Evolutionary conservation across 2,113 vertebrate genomes (phyloP), one percentile per base, ranked within the genome.

Genomic region (Puntigrus tetrazona): DNA sequence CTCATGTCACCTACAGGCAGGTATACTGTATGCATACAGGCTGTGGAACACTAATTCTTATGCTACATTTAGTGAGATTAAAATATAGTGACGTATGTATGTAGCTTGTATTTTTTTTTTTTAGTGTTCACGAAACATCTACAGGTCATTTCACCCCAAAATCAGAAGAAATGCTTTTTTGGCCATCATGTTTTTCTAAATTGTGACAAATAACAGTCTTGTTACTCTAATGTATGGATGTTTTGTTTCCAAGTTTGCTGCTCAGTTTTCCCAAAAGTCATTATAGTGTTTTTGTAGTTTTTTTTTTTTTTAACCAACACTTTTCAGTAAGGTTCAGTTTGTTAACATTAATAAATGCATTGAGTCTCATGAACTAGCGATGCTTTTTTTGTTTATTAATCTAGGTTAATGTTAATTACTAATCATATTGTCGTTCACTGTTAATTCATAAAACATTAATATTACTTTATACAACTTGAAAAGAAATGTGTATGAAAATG

Each of bases 51-150:
- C 57, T 43, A 22, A 67, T 47, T 47, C 41, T 50, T 34, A 50
- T 67, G 78, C 59, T 81, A 81, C 78, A 50, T 67, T 47, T 81
- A 52, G 79, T 52, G 65, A 70, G 63, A 27, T 38, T 55, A 70
- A n/a, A 13, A 78, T 57, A 36, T 31, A 52, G 27, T 22, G 38
- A 7, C 4, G 14, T 47, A 22, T 55, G 16, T 31, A 41, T 59
- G n/a, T 38, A 38, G 78, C 38, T 67, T 27, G 25, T 55, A 55
- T 2, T 7, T 67, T 52, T 70, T 55, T 70, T 2, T 7, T 67
- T 52, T 70, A 81, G 45, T 69, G 29, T 65, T 80, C 18, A n/a
- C 3, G 6, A 38, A 38, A 57, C 55, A 78, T 3, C 63, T 14
- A 14, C 72, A 13, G 7, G 34, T 61, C 36, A 79, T 79, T 79